A percentile compares a stretch with the other conserved stretches of the same genome.
phyloP scores from a whole-genome alignment of 2,888 invertebrate genomes.

The Eilema depressum region DNA sequence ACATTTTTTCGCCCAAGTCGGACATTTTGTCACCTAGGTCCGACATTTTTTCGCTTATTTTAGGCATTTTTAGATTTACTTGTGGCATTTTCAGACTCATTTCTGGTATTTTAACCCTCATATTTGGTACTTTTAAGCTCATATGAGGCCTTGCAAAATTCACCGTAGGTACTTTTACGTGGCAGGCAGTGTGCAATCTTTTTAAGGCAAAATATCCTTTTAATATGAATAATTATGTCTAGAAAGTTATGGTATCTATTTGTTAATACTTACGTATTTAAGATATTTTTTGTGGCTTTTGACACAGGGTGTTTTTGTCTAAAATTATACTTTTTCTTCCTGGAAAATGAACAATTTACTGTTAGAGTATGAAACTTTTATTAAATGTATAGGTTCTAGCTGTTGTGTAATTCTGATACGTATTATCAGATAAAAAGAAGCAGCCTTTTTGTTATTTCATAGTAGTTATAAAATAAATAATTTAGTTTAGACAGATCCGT shows the following conservation, averaged over 20 bases:
- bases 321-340: slow-evolving; percentile 13
- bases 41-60: background rate
- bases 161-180: slow-evolving; percentile 5
- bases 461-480: too few relatives aligned
- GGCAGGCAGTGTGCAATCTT: slow-evolving; percentile 13
- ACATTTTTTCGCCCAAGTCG: background rate
- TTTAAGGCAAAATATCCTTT: slow-evolving; percentile 30
- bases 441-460: too few relatives aligned
- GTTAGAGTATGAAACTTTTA: too few relatives aligned
- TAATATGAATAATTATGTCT: slow-evolving; percentile 2
- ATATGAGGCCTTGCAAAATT: slow-evolving; percentile 11
- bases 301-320: slow-evolving; percentile 29
- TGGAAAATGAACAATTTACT: too few relatives aligned
- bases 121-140: slow-evolving; percentile 13
- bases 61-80: slow-evolving; percentile 4
- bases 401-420: too few relatives aligned
- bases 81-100: slow-evolving; percentile 13
- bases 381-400: too few relatives aligned
- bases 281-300: slow-evolving; percentile 3
- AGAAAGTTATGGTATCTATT: background rate
- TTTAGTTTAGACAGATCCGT: too few relatives aligned
- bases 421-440: too few relatives aligned
- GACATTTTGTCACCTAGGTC: slow-evolving; percentile 14
- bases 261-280: slow-evolving; percentile 11
- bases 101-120: slow-evolving; percentile 2